A percentile compares a stretch with the other conserved stretches of the same genome.
These are phyloP conservation scores for Ostrea edulis DNA, from an alignment of 1,140 invertebrate species.

Conservation along the genomic window DNA sequence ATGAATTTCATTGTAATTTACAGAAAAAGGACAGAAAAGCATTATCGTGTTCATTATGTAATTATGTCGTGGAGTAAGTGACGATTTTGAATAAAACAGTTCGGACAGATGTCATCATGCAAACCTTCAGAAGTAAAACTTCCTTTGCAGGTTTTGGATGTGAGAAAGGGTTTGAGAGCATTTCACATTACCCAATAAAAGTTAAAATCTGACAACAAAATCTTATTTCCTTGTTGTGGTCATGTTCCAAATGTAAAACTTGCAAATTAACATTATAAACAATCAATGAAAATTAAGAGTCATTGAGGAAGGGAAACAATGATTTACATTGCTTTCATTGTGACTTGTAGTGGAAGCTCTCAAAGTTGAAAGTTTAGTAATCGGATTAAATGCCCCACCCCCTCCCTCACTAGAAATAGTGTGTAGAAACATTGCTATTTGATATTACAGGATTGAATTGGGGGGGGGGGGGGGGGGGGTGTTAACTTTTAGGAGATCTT, in stretches of 20 bases:
- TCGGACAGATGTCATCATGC: not conserved
- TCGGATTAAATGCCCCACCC: not conserved
- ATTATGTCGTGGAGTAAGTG: not conserved
- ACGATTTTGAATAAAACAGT: not conserved
- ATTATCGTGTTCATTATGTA: not conserved
- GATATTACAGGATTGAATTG: not conserved
- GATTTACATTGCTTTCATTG: not conserved
- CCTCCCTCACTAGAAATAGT: not conserved
- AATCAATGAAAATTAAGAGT: not conserved
- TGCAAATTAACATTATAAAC: not conserved
- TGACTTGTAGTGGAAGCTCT: not conserved
- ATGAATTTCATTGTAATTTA: no score
- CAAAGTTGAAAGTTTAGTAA: not conserved
- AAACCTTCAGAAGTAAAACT: not conserved
- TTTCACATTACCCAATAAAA: not conserved
- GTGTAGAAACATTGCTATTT: not conserved
- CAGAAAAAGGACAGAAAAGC: not conserved
- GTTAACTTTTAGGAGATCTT: not conserved
- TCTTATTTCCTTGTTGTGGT: not conserved
- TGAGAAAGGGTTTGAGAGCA: not conserved
- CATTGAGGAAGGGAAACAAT: not conserved
- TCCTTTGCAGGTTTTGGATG: not conserved
- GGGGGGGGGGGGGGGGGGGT: not conserved
- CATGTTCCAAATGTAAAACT: not conserved
- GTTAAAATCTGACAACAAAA: not conserved